phyloP scores from a whole-genome alignment of 2,888 invertebrate species.

The Salticus scenicus region DNA sequence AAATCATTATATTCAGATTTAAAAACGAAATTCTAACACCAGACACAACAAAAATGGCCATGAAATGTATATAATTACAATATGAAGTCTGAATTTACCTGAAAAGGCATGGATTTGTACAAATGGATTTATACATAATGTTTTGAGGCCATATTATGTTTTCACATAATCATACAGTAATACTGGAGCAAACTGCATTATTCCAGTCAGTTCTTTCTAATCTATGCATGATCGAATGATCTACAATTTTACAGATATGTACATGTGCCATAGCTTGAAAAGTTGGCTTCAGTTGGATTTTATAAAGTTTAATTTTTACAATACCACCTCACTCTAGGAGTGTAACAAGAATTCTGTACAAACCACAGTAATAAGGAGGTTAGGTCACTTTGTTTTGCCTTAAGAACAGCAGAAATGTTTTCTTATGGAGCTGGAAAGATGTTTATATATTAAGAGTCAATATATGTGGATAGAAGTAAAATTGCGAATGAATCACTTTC shows the following conservation, averaged over 20 bases:
- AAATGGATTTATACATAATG: slow-evolving; percentile 55
- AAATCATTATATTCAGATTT: slow-evolving; percentile 55
- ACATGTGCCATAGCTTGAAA: slow-evolving; percentile 60
- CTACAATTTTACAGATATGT: slow-evolving; percentile 61
- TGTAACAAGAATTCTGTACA: slow-evolving; percentile 43
- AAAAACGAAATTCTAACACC: slow-evolving; percentile 55
- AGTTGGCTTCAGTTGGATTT: slow-evolving; percentile 46
- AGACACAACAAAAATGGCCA: slow-evolving; percentile 44
- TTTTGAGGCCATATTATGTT: slow-evolving; percentile 49
- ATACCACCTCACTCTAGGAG: slow-evolving; percentile 43
- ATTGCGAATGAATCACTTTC: slow-evolving; percentile 6
- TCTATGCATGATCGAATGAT: slow-evolving; percentile 45
- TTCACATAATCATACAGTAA: slow-evolving; percentile 46
- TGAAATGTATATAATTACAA: slow-evolving; percentile 61
- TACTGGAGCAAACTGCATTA: slow-evolving; percentile 59
- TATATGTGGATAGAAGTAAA: slow-evolving; percentile 21
- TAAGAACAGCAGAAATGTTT: slow-evolving; percentile 35
- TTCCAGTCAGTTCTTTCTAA: slow-evolving; percentile 18
- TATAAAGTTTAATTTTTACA: slow-evolving; percentile 36
- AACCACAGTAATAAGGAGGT: slow-evolving; percentile 40
- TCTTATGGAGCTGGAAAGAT: slow-evolving; percentile 43
- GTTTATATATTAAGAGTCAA: slow-evolving; percentile 37
- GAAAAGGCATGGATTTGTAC: slow-evolving; percentile 61
- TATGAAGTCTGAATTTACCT: slow-evolving; percentile 43
- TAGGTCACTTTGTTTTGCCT: slow-evolving; percentile 54